Evolutionary conservation across 2,113 vertebrate species (phyloP).

Genomic region (Andinoacara biseriatus): DNA sequence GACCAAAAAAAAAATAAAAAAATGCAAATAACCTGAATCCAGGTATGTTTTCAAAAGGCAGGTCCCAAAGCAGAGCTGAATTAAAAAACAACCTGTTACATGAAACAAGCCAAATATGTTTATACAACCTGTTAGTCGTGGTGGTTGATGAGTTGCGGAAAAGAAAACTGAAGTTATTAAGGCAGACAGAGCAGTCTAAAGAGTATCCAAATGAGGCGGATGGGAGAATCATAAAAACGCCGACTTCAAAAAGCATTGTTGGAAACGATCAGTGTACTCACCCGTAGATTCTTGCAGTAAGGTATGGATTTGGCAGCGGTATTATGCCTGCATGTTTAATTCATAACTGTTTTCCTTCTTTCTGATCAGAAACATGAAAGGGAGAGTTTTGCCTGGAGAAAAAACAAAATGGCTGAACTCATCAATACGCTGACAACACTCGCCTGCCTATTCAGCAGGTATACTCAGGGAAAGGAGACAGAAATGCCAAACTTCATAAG

Average conservation of each 20-base stretch:
- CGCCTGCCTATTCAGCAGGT: constrained; percentile 61
- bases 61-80: background rate
- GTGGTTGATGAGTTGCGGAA: background rate
- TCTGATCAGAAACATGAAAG: constrained; percentile 78
- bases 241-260: constrained; percentile 60
- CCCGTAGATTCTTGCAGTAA: constrained; percentile 36
- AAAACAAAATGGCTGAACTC: constrained; percentile 75
- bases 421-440: constrained; percentile 63
- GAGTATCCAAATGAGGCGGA: constrained; percentile 8
- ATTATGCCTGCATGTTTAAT: constrained; percentile 70
- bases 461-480: constrained; percentile 1
- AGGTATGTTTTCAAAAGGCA: background rate
- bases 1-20: background rate
- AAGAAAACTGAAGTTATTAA: constrained; percentile 5
- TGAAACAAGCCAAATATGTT: constrained; percentile 22
- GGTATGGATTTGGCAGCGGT: constrained; percentile 62
- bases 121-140: constrained; percentile 31
- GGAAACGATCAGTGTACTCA: constrained; percentile 62
- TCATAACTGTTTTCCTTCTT: constrained; percentile 74
- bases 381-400: constrained; percentile 62
- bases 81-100: constrained; percentile 43
- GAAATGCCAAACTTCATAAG: constrained; percentile 45
- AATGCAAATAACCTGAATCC: constrained; percentile 3
- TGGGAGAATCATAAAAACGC: constrained; percentile 26
- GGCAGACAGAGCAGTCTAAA: constrained; percentile 21